Evolutionary conservation across 2,113 vertebrate species (phyloP).

Genomic region (Festucalex cinctus): DNA sequence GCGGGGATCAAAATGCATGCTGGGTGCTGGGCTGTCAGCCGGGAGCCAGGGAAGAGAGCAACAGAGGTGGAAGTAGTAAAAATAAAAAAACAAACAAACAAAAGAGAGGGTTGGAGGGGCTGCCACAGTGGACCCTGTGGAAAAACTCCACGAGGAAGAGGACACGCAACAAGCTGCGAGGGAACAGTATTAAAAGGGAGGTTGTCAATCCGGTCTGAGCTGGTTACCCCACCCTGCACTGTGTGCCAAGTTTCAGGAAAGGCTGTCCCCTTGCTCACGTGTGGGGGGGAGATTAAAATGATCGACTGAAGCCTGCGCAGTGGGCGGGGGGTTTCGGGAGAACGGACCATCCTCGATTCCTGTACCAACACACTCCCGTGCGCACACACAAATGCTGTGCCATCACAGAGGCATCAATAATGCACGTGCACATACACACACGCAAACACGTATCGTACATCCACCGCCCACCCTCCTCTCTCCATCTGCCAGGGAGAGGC

Average conservation of each 20-base stretch:
- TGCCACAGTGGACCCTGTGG: constrained; percentile 62
- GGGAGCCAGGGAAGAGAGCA: constrained; percentile 39
- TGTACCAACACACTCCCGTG: constrained; percentile 51
- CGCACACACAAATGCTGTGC: constrained; percentile 33
- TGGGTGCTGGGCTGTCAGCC: constrained; percentile 57
- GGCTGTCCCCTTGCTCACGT: constrained; percentile 78
- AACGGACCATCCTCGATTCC: constrained; percentile 66
- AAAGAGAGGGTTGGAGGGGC: constrained; percentile 20
- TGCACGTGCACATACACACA: constrained; percentile 27
- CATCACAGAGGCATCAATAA: constrained; percentile 45
- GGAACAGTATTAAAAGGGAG: constrained; percentile 78
- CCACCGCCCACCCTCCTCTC: constrained; percentile 5
- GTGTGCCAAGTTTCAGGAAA: constrained; percentile 80
- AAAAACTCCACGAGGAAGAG: constrained; percentile 70
- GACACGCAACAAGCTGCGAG: constrained; percentile 69
- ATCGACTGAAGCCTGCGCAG: constrained; percentile 70
- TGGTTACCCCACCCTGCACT: constrained; percentile 79
- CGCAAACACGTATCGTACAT: constrained; percentile 32
- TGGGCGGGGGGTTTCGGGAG: constrained; percentile 56
- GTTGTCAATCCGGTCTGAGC: constrained; percentile 83
- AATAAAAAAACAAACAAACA: constrained; percentile 12
- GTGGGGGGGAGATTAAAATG: constrained; percentile 75
- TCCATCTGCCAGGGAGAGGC: constrained; percentile 71
- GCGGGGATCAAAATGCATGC: constrained; percentile 62
- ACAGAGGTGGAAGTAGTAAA: constrained; percentile 25